Conservation (phyloP, 37 sponge, comb jelly and placozoan genomes). For the Corticium candelabrum region DNA sequence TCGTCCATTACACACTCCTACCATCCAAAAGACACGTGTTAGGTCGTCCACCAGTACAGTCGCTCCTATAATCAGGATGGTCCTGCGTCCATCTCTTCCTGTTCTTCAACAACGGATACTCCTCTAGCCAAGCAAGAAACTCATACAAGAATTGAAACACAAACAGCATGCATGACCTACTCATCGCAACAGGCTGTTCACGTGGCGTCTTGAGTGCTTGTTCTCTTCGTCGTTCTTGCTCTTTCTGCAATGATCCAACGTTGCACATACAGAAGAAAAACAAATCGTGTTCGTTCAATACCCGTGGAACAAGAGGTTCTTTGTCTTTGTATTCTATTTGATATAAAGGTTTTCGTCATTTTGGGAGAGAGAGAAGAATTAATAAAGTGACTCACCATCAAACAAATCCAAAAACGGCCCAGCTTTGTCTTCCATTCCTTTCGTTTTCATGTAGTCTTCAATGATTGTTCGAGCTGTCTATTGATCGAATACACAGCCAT, state of each 20-base stretch:
- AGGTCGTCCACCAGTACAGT: constrained; percentile 40
- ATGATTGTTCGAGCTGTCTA: constrained; percentile 10
- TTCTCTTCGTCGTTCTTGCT: neutral
- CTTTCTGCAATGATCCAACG: neutral
- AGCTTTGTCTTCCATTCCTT: constrained; percentile 36
- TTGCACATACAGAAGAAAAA: constrained; percentile 1
- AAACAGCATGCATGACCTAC: neutral
- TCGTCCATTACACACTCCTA: too few relatives aligned
- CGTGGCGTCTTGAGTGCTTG: neutral
- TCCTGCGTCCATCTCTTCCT: constrained; percentile 39
- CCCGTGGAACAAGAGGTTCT: constrained; percentile 23
- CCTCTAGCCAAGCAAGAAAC: constrained; percentile 19
- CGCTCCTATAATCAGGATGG: constrained; percentile 40
- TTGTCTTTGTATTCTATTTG: constrained; percentile 17
- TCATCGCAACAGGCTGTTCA: neutral
- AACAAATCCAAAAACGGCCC: constrained; percentile 44
- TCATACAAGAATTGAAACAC: neutral
- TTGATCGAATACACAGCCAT: too few relatives aligned
- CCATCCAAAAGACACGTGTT: constrained; percentile 57
- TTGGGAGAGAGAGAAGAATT: neutral
- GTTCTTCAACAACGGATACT: constrained; percentile 53
- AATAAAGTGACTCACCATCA: constrained; percentile 11
- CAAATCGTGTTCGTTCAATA: constrained; percentile 1
- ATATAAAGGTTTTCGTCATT: neutral
- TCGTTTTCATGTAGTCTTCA: constrained; percentile 20